Conservation (phyloP, 2,113 vertebrate species). For the Dipodomys stephensi region DNA sequence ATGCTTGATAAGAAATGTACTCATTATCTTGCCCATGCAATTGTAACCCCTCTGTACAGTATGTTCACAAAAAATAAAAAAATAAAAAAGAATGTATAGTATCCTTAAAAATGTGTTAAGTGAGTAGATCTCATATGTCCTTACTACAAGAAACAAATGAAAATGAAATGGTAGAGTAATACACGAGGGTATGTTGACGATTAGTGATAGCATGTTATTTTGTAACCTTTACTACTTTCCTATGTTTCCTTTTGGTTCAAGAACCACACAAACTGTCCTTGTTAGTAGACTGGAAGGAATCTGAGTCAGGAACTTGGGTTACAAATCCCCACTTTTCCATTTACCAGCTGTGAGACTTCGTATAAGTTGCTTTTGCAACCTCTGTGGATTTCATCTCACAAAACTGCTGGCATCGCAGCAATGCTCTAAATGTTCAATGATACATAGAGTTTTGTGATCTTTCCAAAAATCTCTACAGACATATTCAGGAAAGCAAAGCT, state of each 20-base stretch:
- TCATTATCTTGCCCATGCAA: too few species aligned
- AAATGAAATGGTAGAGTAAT: constrained; percentile 34
- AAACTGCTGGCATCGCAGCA: background rate
- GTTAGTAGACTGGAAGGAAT: background rate
- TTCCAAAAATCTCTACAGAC: constrained; percentile 32
- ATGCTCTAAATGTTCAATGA: constrained; percentile 8
- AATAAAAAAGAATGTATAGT: background rate
- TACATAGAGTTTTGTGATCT: background rate
- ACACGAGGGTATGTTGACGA: background rate
- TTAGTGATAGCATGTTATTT: constrained; percentile 9
- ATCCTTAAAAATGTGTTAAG: background rate
- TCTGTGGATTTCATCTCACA: constrained; percentile 43
- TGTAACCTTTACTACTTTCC: background rate
- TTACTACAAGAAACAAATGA: background rate
- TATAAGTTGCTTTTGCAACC: constrained; percentile 24
- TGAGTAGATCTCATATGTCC: background rate
- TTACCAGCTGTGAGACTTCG: background rate
- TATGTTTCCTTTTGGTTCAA: background rate
- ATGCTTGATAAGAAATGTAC: too few species aligned
- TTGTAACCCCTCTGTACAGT: too few species aligned
- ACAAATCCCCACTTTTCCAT: background rate
- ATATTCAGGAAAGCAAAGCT: constrained; percentile 28
- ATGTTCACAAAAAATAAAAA: too few species aligned
- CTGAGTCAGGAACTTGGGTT: constrained; percentile 3
- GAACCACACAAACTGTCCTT: background rate